phyloP scores from a whole-genome alignment of 2,888 invertebrate genomes.

The Dicyrtoma fusca region DNA sequence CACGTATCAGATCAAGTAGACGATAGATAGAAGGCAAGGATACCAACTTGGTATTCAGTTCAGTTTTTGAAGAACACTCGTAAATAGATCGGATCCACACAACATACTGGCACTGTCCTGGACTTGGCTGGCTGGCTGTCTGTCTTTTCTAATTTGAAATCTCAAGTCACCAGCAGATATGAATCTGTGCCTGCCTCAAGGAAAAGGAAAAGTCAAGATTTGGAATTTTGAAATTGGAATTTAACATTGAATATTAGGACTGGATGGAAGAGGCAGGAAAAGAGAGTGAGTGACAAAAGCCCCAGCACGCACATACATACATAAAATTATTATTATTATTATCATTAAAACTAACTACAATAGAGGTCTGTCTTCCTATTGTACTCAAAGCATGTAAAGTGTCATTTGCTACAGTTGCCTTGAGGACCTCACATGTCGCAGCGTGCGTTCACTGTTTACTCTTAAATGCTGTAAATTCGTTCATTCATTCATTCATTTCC shows the following conservation, averaged over 20 bases:
- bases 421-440: constrained; percentile 29
- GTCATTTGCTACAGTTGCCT: constrained; percentile 31
- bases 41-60: too few species aligned
- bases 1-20: too few species aligned
- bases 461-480: too few species aligned
- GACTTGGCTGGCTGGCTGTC: too few species aligned
- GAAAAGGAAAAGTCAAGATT: constrained; percentile 9
- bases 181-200: neutral
- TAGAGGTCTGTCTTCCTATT: constrained; percentile 19
- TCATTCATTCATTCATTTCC: too few species aligned
- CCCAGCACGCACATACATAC: neutral
- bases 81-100: too few species aligned
- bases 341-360: neutral
- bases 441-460: neutral
- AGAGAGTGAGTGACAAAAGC: neutral
- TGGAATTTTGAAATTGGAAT: neutral
- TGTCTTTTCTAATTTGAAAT: too few species aligned
- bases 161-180: neutral
- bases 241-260: too few species aligned
- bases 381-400: constrained; percentile 24
- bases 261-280: constrained; percentile 1
- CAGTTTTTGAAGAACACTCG: too few species aligned
- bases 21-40: too few species aligned
- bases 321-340: neutral
- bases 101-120: too few species aligned